A percentile compares a stretch with the other conserved stretches of the same genome.
phyloP scores from a whole-genome alignment of 2,888 invertebrate species.

The Metalampra italica region DNA sequence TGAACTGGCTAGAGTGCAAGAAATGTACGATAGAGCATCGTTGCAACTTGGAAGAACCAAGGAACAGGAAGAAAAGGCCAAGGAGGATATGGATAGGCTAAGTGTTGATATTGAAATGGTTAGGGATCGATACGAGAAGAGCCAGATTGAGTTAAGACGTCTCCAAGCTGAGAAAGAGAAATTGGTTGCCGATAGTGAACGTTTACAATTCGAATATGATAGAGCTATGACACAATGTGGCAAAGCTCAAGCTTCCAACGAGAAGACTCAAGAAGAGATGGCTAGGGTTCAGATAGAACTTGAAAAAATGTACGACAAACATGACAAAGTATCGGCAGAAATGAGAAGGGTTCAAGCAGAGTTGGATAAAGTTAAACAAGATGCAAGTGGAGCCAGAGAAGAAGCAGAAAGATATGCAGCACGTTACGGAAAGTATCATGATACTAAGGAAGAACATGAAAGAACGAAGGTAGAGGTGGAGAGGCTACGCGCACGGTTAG shows the following conservation, averaged over 20 bases:
- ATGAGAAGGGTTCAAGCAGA: conserved; percentile 89
- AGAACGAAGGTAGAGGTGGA: conserved; percentile 89
- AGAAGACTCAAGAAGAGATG: conserved; percentile 94
- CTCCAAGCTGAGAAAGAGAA: conserved; percentile 92
- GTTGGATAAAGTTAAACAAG: conserved; percentile 82
- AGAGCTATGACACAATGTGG: conserved; percentile 91
- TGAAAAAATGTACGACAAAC: conserved; percentile 94
- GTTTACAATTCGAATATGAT: conserved; percentile 91
- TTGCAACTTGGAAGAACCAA: conserved; percentile 91
- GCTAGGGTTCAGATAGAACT: conserved; percentile 91
- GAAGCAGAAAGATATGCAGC: conserved; percentile 86
- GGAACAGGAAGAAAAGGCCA: conserved; percentile 94
- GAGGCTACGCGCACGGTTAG: conserved; percentile 86
- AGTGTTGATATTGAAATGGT: conserved; percentile 91
- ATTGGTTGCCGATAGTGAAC: conserved; percentile 88
- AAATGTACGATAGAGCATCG: conserved; percentile 92
- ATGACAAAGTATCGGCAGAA: conserved; percentile 90
- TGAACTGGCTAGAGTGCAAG: conserved; percentile 90
- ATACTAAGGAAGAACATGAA: conserved; percentile 87
- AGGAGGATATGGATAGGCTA: conserved; percentile 88
- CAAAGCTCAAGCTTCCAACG: conserved; percentile 90
- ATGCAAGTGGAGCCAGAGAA: conserved; percentile 87
- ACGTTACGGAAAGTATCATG: conserved; percentile 87
- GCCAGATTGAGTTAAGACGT: conserved; percentile 89
- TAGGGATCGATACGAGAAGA: conserved; percentile 92